Evolutionary conservation across 2,888 invertebrate genomes (phyloP).

Genomic region (Chloromyia formosa): DNA sequence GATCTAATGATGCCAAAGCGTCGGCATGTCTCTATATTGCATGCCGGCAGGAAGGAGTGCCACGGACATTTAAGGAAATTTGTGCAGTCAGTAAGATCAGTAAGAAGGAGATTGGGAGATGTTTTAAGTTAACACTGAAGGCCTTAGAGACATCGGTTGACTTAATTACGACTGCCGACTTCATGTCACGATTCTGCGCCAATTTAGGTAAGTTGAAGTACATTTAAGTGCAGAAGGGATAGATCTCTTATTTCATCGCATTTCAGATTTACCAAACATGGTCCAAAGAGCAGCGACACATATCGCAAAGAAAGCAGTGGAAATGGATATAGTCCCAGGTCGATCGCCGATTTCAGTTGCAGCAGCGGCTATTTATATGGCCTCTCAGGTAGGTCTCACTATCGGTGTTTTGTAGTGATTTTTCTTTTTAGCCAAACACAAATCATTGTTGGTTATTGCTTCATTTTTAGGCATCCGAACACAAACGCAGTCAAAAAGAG

Average conservation of each 20-base stretch:
- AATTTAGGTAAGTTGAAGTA: slow-evolving; percentile 74
- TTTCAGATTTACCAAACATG: slow-evolving; percentile 75
- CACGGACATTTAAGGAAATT: slow-evolving; percentile 98
- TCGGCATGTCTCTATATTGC: slow-evolving; percentile 99
- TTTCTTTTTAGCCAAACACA: neutral
- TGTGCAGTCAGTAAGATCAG: slow-evolving; percentile 99
- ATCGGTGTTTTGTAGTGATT: slow-evolving; percentile 17
- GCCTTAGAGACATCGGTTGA: slow-evolving; percentile 97
- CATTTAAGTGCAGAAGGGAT: too few species aligned
- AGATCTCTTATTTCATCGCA: too few species aligned
- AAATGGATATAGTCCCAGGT: slow-evolving; percentile 96
- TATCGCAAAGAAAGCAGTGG: slow-evolving; percentile 96
- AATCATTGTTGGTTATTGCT: too few species aligned
- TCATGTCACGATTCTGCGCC: slow-evolving; percentile 98
- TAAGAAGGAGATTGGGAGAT: slow-evolving; percentile 98
- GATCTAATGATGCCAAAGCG: slow-evolving; percentile 97
- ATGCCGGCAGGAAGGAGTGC: slow-evolving; percentile 97
- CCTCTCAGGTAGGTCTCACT: slow-evolving; percentile 81
- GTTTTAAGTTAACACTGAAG: slow-evolving; percentile 96
- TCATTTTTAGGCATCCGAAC: slow-evolving; percentile 79
- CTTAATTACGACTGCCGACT: slow-evolving; percentile 97
- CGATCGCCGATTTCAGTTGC: slow-evolving; percentile 98
- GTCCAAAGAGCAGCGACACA: slow-evolving; percentile 95
- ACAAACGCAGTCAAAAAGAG: slow-evolving; percentile 96
- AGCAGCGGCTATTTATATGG: slow-evolving; percentile 99